Evolutionary conservation across 1,140 invertebrate species (phyloP), one percentile per base, ranked within the genome.

Genomic region (Lithobius niger): DNA sequence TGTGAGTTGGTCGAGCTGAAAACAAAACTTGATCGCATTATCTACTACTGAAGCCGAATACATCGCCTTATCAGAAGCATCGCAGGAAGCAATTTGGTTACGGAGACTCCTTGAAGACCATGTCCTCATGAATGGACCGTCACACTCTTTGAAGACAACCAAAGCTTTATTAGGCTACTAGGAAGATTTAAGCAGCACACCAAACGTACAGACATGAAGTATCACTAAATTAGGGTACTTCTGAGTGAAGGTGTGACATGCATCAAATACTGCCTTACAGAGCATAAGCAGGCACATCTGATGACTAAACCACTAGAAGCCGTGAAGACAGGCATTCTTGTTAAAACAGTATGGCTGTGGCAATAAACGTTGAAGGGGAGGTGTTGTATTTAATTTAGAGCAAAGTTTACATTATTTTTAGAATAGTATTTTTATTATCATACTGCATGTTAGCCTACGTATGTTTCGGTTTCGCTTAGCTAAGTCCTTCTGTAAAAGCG

Each of bases 1-100:
- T 1, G 58, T 70, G 18, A 56, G 60, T 4, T 69, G 67, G 67
- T 44, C 56, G 10, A 59, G 60, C 42, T 62, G 59, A 40, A 64
- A 65, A 45, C 68, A 70, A 49, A 55, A 56, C 4, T 57, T 44
- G 4, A 58, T 67, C 21, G 62, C 67, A 28, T 57, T 70, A 2
- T 69, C 63, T 15, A 61, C 61, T 6, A 61, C 64, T 0, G 67
- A 71, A 61, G 63, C 66, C 1, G 70, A 72, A 53, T 70, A 67
- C 53, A 65, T 70, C 52, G 58, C 64, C n/a, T 54, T 67, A 53
- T 63, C 67, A 47, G 66, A 66, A 62, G 63, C 66, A 45, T 65
- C 50, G 28, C 70, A 51, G 64, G 66, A 63, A 66, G 66, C 31
- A 59, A 54, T 67, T 2, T 68, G 61, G 59, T n/a, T 36, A n/a